phyloP scores from a whole-genome alignment of 2,113 vertebrate species.

The Acanthisitta chloris region DNA sequence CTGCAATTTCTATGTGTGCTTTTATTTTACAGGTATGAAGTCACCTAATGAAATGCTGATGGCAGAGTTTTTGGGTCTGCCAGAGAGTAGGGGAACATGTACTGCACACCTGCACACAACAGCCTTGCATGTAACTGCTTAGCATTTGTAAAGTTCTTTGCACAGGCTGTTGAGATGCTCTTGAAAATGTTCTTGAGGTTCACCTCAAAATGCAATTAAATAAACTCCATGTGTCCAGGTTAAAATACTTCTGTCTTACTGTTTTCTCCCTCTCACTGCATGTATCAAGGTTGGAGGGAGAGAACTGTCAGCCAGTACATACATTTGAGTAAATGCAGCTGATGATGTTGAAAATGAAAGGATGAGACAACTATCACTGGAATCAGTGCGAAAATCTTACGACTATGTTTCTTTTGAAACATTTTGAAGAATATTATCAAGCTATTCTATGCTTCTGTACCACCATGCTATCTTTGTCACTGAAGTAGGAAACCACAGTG shows the following conservation, averaged over 20 bases:
- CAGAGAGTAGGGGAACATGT: not conserved
- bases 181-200: not conserved
- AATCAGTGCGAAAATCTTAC: not conserved
- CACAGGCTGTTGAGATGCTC: not conserved
- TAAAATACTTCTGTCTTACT: not conserved
- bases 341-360: not conserved
- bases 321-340: not conserved
- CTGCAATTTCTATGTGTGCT: not conserved
- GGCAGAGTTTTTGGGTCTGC: not conserved
- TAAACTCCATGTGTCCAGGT: not conserved
- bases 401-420: not conserved
- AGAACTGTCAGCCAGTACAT: not conserved
- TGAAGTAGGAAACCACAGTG: not conserved
- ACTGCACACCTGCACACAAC: not conserved
- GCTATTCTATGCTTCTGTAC: not conserved
- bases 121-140: not conserved
- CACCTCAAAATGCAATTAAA: not conserved
- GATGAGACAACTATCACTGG: not conserved
- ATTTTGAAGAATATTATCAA: not conserved
- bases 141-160: not conserved
- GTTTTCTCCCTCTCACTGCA: not conserved
- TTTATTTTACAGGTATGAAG: not conserved
- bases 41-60: not conserved
- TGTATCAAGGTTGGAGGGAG: not conserved
- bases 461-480: not conserved